A percentile compares a stretch with the other conserved stretches of the same genome.
These are phyloP conservation scores for Diarsia rubi DNA, from an alignment of 2,888 invertebrate species.

Conservation along the genomic window DNA sequence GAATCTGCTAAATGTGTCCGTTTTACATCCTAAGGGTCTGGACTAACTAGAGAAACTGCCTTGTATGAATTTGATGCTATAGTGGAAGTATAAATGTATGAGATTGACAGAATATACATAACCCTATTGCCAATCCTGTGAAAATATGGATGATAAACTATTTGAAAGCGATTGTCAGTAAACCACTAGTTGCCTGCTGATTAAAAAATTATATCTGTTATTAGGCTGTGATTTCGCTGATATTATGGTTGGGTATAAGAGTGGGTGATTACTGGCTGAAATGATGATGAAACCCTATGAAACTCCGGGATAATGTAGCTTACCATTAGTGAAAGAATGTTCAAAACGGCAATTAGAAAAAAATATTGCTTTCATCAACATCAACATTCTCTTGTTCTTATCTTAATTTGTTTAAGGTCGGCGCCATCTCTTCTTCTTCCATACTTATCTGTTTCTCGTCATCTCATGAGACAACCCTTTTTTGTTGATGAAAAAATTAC, in stretches of 20 bases:
- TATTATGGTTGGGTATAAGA: too few species aligned
- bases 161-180: background rate
- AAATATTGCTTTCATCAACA: too few species aligned
- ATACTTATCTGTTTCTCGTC: too few species aligned
- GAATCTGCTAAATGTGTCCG: background rate
- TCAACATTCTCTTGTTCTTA: too few species aligned
- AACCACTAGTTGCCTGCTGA: background rate
- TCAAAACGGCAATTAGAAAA: too few species aligned
- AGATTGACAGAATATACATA: background rate
- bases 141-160: background rate
- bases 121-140: background rate
- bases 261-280: too few species aligned
- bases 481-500: too few species aligned
- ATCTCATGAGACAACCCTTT: too few species aligned
- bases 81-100: background rate
- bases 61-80: background rate
- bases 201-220: background rate
- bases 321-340: background rate
- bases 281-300: too few species aligned
- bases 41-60: background rate
- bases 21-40: background rate
- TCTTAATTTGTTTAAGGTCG: too few species aligned
- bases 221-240: background rate
- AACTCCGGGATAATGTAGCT: background rate
- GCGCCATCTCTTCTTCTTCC: too few species aligned